phyloP scores from a whole-genome alignment of 2,113 vertebrate species.

The Dromiciops gliroides region DNA sequence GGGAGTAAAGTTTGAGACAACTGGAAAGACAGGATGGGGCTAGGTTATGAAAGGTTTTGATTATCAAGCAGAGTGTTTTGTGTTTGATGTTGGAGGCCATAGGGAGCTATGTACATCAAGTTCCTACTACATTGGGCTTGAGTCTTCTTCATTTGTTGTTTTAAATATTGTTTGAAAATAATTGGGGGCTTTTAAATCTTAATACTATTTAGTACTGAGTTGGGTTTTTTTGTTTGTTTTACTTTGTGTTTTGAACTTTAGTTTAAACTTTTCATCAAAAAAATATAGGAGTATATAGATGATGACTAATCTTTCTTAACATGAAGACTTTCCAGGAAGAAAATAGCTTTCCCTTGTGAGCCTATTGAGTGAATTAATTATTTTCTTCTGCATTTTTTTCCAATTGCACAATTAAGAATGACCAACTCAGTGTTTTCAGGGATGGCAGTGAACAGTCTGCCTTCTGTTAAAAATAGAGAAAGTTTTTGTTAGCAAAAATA shows the following conservation, averaged over 20 bases:
- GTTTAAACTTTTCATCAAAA: slow-evolving; percentile 44
- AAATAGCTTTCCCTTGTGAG: slow-evolving; percentile 61
- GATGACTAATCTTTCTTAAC: slow-evolving; percentile 21
- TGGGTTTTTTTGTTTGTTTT: background rate
- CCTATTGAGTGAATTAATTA: slow-evolving; percentile 70
- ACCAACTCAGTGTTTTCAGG: slow-evolving; percentile 71
- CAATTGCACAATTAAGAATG: slow-evolving; percentile 68
- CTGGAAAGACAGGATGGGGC: background rate
- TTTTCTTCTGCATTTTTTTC: slow-evolving; percentile 68
- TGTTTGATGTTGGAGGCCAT: background rate
- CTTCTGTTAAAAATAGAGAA: slow-evolving; percentile 86
- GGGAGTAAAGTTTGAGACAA: background rate
- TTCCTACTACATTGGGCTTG: background rate
- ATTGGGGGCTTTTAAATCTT: background rate
- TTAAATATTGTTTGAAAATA: background rate
- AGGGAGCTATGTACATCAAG: background rate
- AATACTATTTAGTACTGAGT: background rate
- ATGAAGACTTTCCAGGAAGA: slow-evolving; percentile 8
- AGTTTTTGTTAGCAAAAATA: slow-evolving; percentile 83
- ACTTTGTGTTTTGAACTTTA: slow-evolving; percentile 1
- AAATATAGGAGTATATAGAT: slow-evolving; percentile 34
- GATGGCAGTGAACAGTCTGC: slow-evolving; percentile 79
- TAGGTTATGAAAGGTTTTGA: background rate
- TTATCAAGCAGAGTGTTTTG: background rate
- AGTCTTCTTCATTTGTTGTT: background rate